A percentile compares a stretch with the other conserved stretches of the same genome.
Conservation (phyloP, 2,113 vertebrate genomes). For the Engraulis encrasicolus region DNA sequence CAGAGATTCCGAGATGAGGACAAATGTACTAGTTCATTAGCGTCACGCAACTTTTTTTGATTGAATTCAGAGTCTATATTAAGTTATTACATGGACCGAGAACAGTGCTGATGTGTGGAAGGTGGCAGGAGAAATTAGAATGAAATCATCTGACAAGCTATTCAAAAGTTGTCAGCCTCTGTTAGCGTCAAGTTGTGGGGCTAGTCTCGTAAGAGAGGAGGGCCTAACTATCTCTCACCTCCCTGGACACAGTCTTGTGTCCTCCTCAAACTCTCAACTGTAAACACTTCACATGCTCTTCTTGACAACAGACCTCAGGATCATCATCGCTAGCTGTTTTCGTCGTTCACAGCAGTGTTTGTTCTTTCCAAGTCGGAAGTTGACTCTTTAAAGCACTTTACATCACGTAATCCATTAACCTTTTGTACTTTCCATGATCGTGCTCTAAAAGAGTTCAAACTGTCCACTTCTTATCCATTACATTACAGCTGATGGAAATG, state of each 20-base stretch:
- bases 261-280: neutral
- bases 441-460: neutral
- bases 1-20: neutral
- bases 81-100: neutral
- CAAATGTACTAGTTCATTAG: neutral
- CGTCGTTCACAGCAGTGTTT: neutral
- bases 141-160: constrained; percentile 69
- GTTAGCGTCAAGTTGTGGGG: constrained; percentile 62
- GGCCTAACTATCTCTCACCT: neutral
- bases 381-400: neutral
- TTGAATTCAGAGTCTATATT: neutral
- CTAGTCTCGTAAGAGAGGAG: constrained; percentile 45
- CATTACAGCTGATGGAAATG: neutral
- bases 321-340: neutral
- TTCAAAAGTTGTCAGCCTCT: constrained; percentile 68
- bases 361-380: neutral
- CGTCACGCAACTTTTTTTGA: neutral
- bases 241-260: neutral
- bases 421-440: neutral
- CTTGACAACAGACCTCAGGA: neutral
- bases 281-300: neutral
- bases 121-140: constrained; percentile 68
- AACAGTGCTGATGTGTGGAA: constrained; percentile 50
- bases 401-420: neutral
- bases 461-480: neutral